These are phyloP conservation scores for Ageneiosus marmoratus DNA, from an alignment of 2,113 vertebrate genomes.

Conservation along the genomic window DNA sequence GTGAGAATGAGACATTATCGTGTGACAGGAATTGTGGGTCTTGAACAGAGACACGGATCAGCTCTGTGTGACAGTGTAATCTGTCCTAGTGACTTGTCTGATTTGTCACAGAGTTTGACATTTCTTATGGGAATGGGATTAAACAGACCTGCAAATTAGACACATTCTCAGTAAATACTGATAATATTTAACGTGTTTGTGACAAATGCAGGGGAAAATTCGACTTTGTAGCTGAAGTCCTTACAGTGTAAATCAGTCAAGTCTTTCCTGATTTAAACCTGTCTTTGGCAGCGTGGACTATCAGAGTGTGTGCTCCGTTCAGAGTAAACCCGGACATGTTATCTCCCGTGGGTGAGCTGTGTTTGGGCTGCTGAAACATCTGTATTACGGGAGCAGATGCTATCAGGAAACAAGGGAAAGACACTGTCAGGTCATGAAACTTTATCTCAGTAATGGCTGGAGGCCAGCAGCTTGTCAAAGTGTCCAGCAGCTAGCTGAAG, in stretches of 20 bases:
- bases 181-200: background rate
- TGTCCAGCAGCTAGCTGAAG: constrained; percentile 2
- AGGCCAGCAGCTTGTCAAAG: constrained; percentile 1
- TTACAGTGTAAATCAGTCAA: background rate
- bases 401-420: background rate
- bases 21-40: constrained; percentile 16
- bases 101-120: constrained; percentile 3
- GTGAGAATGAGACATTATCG: constrained; percentile 22
- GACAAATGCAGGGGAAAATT: background rate
- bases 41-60: constrained; percentile 35
- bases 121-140: background rate
- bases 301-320: background rate
- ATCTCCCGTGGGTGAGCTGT: background rate
- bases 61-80: background rate
- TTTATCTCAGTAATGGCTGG: constrained; percentile 2
- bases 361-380: background rate
- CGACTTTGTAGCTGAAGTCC: background rate
- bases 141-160: background rate
- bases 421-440: constrained; percentile 1
- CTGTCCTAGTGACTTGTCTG: background rate
- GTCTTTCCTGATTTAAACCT: background rate
- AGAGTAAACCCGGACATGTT: background rate
- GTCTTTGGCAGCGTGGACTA: background rate
- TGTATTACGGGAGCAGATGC: constrained; percentile 2
- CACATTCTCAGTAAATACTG: background rate